phyloP scores from a whole-genome alignment of 2,888 invertebrate species.

The Melanotus villosus region DNA sequence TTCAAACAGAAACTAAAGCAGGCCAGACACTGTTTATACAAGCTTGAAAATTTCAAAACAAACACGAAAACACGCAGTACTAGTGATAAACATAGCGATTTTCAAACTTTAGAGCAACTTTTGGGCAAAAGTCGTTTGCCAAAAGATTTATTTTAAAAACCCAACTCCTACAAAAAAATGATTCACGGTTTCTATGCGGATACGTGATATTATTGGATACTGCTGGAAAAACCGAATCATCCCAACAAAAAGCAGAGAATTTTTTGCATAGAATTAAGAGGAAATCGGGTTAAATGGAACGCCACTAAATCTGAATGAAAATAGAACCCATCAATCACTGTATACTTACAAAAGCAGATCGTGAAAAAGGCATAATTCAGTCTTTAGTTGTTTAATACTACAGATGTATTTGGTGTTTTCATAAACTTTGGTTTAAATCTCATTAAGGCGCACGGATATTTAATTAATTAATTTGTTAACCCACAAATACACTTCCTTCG shows the following conservation, averaged over 20 bases:
- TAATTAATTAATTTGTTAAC: conserved; percentile 19
- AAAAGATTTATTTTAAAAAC: conserved; percentile 20
- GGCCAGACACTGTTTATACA: conserved; percentile 16
- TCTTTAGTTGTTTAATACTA: conserved; percentile 21
- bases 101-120: neutral
- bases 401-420: neutral
- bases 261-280: neutral
- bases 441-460: conserved; percentile 8
- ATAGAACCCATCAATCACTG: conserved; percentile 29
- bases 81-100: neutral
- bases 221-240: conserved; percentile 2
- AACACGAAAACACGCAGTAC: conserved; percentile 17
- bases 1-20: conserved; percentile 10
- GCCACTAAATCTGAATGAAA: conserved; percentile 12
- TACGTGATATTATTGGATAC: conserved; percentile 14
- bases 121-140: conserved; percentile 3
- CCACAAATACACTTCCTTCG: conserved; percentile 41
- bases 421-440: neutral
- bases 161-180: conserved; percentile 12
- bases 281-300: conserved; percentile 11
- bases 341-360: conserved; percentile 55
- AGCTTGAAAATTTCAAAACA: conserved; percentile 17
- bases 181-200: conserved; percentile 22
- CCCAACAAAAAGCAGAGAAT: neutral
- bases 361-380: conserved; percentile 54